phyloP scores from a whole-genome alignment of 2,888 invertebrate species.

The Lamellibrachia satsuma region DNA sequence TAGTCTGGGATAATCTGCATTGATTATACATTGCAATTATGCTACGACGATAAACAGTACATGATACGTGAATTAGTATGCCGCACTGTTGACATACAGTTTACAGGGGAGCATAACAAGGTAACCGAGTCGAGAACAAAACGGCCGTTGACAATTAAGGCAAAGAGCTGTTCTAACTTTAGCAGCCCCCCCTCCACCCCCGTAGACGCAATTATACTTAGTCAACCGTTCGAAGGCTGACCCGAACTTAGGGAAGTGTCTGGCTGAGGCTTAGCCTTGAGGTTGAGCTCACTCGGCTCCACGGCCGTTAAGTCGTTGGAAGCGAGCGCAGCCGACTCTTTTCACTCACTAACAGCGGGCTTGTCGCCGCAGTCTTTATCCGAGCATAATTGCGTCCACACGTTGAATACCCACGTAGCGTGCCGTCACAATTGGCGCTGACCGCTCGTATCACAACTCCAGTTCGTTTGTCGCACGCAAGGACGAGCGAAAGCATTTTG shows the following conservation, averaged over 20 bases:
- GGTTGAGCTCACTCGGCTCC: not conserved
- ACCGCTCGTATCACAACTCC: not conserved
- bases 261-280: not conserved
- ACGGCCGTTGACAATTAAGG: not conserved
- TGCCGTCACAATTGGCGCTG: not conserved
- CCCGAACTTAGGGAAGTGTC: not conserved
- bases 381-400: not conserved
- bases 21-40: constrained; percentile 7
- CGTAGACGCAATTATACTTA: not conserved
- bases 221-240: not conserved
- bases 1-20: not conserved
- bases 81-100: not conserved
- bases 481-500: constrained; percentile 2
- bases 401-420: not conserved
- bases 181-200: not conserved
- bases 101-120: not conserved
- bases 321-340: not conserved
- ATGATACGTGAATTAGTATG: not conserved
- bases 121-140: not conserved
- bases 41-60: not conserved
- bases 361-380: not conserved
- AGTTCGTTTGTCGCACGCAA: not conserved
- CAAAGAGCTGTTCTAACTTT: not conserved
- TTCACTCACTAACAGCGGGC: not conserved
- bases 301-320: not conserved